Evolutionary conservation across 2,888 invertebrate genomes (phyloP).

Genomic region (Xestia ashworthii): DNA sequence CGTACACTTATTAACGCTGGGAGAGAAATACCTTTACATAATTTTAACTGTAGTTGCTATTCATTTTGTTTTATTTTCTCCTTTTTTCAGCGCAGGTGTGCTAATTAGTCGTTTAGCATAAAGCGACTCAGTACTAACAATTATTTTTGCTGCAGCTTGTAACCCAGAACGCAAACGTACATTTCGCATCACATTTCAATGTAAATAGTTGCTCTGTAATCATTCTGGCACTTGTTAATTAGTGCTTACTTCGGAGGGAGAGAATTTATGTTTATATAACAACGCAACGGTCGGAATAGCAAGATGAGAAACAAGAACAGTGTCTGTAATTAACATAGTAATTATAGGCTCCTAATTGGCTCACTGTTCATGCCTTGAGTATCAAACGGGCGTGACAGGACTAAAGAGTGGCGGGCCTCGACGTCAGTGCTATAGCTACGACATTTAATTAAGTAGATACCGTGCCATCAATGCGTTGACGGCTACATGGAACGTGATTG

Average conservation of each 20-base stretch:
- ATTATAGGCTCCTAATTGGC: constrained; percentile 89
- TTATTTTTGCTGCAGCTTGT: constrained; percentile 36
- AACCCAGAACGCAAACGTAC: constrained; percentile 25
- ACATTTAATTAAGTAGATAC: constrained; percentile 84
- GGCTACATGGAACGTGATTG: constrained; percentile 60
- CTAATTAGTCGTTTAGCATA: constrained; percentile 28
- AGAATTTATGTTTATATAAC: constrained; percentile 86
- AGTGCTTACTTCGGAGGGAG: constrained; percentile 78
- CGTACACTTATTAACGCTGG: constrained; percentile 25
- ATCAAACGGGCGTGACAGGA: constrained; percentile 85
- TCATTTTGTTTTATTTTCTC: background rate
- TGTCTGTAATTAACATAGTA: constrained; percentile 89
- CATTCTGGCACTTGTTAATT: constrained; percentile 81
- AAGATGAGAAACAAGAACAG: constrained; percentile 86
- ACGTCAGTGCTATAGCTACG: constrained; percentile 69
- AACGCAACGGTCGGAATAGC: constrained; percentile 82
- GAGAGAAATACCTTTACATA: constrained; percentile 1
- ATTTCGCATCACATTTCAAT: constrained; percentile 55
- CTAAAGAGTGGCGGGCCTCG: constrained; percentile 71
- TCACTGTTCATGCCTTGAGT: constrained; percentile 87
- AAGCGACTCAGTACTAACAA: constrained; percentile 15
- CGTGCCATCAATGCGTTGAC: constrained; percentile 72
- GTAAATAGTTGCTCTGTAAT: constrained; percentile 75
- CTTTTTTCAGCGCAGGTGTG: constrained; percentile 8
- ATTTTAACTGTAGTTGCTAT: constrained; percentile 4